phyloP scores from a whole-genome alignment of 2,113 vertebrate genomes.

The Anseranas semipalmata region DNA sequence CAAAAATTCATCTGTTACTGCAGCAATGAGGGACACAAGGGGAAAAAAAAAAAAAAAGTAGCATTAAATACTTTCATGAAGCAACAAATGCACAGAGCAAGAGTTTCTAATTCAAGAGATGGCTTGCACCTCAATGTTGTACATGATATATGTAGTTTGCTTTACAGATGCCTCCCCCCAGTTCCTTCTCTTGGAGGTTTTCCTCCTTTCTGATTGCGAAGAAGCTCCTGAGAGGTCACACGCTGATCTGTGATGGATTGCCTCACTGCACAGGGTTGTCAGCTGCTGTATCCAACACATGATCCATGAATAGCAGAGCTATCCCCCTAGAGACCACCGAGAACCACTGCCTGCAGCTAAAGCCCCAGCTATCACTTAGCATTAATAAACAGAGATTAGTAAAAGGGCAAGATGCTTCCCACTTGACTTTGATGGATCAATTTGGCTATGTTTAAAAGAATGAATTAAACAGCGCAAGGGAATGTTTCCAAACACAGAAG shows the following conservation, averaged over 20 bases:
- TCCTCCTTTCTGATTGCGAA: neutral
- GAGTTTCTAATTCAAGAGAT: neutral
- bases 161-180: neutral
- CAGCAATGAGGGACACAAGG: neutral
- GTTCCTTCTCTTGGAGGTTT: neutral
- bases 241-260: neutral
- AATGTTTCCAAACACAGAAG: neutral
- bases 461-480: neutral
- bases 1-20: neutral
- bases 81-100: neutral
- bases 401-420: neutral
- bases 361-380: neutral
- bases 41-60: rapidly evolving
- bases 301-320: neutral
- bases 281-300: rapidly evolving
- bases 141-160: neutral
- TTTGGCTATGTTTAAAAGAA: neutral
- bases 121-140: neutral
- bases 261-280: rapidly evolving
- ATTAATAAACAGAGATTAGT: neutral
- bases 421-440: neutral
- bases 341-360: neutral
- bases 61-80: neutral
- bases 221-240: neutral
- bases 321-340: neutral